Evolutionary conservation across 2,888 invertebrate genomes (phyloP).

Genomic region (Hemithea aestivaria): DNA sequence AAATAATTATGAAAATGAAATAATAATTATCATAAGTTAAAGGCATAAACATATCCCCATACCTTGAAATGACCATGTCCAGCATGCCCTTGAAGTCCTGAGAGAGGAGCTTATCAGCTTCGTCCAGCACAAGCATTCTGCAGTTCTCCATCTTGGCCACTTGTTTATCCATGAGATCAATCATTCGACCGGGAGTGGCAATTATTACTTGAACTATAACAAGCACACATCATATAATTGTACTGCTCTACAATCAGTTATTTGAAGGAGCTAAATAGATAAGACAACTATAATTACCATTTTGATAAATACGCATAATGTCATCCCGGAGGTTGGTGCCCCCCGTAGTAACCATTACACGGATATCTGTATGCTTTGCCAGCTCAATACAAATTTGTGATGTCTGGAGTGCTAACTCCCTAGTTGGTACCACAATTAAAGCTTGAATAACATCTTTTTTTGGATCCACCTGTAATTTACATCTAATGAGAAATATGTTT

Average conservation of each 20-base stretch:
- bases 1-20: no score
- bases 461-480: slow-evolving; percentile 82
- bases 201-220: slow-evolving; percentile 96
- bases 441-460: slow-evolving; percentile 97
- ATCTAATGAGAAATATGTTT: not conserved
- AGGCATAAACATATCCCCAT: no score
- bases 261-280: not conserved
- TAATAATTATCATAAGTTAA: no score
- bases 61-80: slow-evolving; percentile 93
- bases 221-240: slow-evolving; percentile 8
- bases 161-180: slow-evolving; percentile 99
- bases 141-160: slow-evolving; percentile 96
- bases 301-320: slow-evolving; percentile 99
- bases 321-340: slow-evolving; percentile 98
- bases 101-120: slow-evolving; percentile 98
- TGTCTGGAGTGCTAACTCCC: slow-evolving; percentile 99
- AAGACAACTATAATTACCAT: slow-evolving; percentile 80
- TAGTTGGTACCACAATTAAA: slow-evolving; percentile 98
- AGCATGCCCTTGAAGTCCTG: slow-evolving; percentile 99
- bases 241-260: not conserved
- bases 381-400: slow-evolving; percentile 99
- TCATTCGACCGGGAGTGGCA: slow-evolving; percentile 99
- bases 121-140: slow-evolving; percentile 97
- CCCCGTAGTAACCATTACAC: slow-evolving; percentile 99
- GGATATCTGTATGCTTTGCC: slow-evolving; percentile 97